phyloP scores from a whole-genome alignment of 2,113 vertebrate species.

The Typhlomys cinereus region DNA sequence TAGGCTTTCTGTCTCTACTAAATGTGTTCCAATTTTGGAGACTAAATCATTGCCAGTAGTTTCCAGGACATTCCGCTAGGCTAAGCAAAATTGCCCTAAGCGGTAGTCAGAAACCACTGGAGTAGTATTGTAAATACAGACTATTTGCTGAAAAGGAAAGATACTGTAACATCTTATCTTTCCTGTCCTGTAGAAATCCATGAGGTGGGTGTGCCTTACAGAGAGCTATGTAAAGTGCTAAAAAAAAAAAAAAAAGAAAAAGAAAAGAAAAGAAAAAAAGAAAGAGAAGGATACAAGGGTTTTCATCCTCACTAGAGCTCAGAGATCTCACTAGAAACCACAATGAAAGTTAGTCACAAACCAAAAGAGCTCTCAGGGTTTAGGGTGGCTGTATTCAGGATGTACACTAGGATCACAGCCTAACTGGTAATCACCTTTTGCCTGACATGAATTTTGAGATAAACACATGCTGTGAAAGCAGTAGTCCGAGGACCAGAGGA shows the following conservation, averaged over 20 bases:
- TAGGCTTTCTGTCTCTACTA: constrained; percentile 97
- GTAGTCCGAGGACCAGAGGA: background rate
- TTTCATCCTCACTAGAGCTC: background rate
- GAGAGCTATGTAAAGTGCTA: constrained; percentile 54
- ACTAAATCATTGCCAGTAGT: constrained; percentile 92
- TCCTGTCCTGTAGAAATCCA: constrained; percentile 54
- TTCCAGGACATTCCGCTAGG: constrained; percentile 97
- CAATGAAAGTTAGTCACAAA: constrained; percentile 19
- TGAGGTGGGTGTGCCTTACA: constrained; percentile 6
- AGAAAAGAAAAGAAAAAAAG: constrained; percentile 45
- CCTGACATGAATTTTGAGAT: constrained; percentile 46
- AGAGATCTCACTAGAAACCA: constrained; percentile 41
- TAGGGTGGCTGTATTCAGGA: background rate
- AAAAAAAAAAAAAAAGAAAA: constrained; percentile 31
- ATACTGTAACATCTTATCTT: constrained; percentile 61
- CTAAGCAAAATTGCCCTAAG: constrained; percentile 94
- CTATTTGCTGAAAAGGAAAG: constrained; percentile 83
- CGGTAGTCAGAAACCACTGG: constrained; percentile 91
- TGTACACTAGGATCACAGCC: background rate
- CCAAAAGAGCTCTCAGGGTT: background rate
- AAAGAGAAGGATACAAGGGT: background rate
- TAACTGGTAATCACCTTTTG: background rate
- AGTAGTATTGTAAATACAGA: constrained; percentile 85
- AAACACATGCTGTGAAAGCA: constrained; percentile 4
- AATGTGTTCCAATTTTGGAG: constrained; percentile 94